phyloP scores from a whole-genome alignment of 2,797 vertebrate genomes.

The Schizopygopsis pylzovi region DNA sequence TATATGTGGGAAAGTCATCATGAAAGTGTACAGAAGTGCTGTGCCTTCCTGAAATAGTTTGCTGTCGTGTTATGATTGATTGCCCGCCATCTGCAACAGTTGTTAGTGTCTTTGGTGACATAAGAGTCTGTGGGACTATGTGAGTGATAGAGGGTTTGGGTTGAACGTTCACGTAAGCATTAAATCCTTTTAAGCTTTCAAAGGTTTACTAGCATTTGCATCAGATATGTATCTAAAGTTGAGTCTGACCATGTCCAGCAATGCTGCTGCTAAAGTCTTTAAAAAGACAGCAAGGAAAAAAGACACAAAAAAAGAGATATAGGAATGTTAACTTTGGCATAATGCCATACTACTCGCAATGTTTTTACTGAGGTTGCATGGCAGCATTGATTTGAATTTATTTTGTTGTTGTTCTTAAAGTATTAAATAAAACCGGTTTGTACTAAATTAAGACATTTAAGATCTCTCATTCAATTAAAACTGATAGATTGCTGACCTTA shows the following conservation, averaged over 20 bases:
- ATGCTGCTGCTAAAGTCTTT: constrained; percentile 68
- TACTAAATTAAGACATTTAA: background rate
- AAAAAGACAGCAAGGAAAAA: constrained; percentile 33
- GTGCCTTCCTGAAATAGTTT: constrained; percentile 7
- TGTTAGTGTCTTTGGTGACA: constrained; percentile 53
- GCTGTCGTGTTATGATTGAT: constrained; percentile 28
- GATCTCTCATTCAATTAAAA: background rate
- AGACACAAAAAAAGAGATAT: constrained; percentile 1
- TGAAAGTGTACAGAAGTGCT: constrained; percentile 2
- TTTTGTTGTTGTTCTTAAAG: background rate
- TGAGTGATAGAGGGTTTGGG: background rate
- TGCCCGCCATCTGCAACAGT: background rate
- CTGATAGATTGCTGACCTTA: background rate
- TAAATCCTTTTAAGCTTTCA: constrained; percentile 63
- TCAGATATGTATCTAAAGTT: constrained; percentile 74
- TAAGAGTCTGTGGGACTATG: background rate
- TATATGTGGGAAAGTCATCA: constrained; percentile 30
- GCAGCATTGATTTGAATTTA: background rate
- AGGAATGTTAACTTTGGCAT: constrained; percentile 20
- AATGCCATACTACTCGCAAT: background rate
- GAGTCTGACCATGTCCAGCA: constrained; percentile 61
- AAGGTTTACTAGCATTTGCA: constrained; percentile 71
- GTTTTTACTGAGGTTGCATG: background rate
- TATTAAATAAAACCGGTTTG: background rate
- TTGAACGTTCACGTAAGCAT: constrained; percentile 56